Evolutionary conservation across 2,888 invertebrate species (phyloP).

Genomic region (Agonopterix heracliana): DNA sequence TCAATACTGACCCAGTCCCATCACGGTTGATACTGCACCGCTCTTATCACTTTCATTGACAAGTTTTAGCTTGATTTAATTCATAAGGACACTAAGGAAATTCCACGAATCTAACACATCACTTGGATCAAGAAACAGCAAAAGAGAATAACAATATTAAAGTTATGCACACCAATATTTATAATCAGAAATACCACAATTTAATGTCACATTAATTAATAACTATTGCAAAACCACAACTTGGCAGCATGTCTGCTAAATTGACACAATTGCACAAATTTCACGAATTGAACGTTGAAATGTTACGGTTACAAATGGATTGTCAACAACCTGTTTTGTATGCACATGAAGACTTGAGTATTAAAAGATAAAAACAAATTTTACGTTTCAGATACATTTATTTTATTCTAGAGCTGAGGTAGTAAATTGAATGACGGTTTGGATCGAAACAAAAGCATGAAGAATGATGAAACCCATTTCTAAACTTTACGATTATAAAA

Average conservation of each 20-base stretch:
- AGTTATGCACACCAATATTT: conserved; percentile 41
- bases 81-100: conserved; percentile 57
- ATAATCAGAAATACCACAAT: conserved; percentile 37
- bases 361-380: neutral
- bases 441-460: conserved; percentile 54
- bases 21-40: conserved; percentile 71
- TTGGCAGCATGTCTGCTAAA: conserved; percentile 48
- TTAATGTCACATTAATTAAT: conserved; percentile 35
- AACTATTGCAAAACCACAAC: conserved; percentile 40
- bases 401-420: neutral
- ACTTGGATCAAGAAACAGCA: conserved; percentile 21
- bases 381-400: neutral
- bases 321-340: conserved; percentile 25
- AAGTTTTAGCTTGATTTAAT: conserved; percentile 54
- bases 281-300: conserved; percentile 40
- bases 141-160: conserved; percentile 20
- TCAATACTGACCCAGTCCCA: conserved; percentile 55
- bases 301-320: conserved; percentile 23
- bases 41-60: conserved; percentile 59
- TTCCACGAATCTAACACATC: conserved; percentile 68
- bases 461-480: conserved; percentile 45
- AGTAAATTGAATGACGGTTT: conserved; percentile 41
- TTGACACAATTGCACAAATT: conserved; percentile 62
- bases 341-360: conserved; percentile 19
- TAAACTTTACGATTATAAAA: conserved; percentile 12